These are phyloP conservation scores for Crepidodera aurea DNA, from an alignment of 2,888 invertebrate genomes.

Conservation along the genomic window DNA sequence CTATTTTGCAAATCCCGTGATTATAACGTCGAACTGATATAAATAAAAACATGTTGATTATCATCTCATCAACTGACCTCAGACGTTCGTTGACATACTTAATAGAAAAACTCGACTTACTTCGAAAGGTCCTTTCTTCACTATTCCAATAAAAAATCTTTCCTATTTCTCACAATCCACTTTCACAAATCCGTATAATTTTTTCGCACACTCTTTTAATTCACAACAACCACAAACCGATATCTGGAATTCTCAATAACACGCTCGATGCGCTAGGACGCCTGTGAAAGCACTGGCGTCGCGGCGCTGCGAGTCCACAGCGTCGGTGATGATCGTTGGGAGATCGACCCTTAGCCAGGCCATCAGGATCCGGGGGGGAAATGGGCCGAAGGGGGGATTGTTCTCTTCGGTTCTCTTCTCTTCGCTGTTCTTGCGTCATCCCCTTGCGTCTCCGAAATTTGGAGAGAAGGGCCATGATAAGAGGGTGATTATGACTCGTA, in stretches of 20 bases:
- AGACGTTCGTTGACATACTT: neutral
- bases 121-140: neutral
- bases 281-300: conserved; percentile 27
- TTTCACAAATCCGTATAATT: neutral
- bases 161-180: neutral
- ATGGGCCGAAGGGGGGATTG: neutral
- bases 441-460: neutral
- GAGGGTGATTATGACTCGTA: no score
- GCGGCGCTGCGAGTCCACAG: conserved; percentile 21
- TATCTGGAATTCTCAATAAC: conserved; percentile 1
- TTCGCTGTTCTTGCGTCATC: no score
- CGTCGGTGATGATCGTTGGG: conserved; percentile 27
- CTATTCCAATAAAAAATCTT: neutral
- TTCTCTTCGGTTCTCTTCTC: neutral
- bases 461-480: neutral
- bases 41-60: neutral
- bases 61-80: neutral
- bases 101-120: neutral
- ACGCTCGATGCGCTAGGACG: conserved; percentile 26
- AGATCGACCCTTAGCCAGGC: conserved; percentile 26
- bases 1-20: no score
- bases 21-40: no score
- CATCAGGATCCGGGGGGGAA: neutral
- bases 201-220: conserved; percentile 2
- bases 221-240: conserved; percentile 2